Base-by-base conservation (phyloP, 2,797 vertebrate genomes). In the Amblyraja radiata region DNA sequence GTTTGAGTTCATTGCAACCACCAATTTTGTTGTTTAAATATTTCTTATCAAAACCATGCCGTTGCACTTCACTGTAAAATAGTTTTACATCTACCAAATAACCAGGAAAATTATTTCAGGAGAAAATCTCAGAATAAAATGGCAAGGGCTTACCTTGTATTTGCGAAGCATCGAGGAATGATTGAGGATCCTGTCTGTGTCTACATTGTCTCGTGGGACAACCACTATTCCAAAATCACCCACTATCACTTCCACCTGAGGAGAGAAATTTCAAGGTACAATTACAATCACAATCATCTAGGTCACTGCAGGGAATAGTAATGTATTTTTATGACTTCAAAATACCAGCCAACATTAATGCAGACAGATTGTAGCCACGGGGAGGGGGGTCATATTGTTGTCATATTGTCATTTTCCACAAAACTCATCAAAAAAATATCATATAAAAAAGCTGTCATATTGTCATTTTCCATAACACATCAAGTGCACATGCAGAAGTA, bases 151-250 rank as follows among this genome's bases (percentile, higher is more conserved):
- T 94, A 99, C 99, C 97, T 98, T 99, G 95, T 97, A 97, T 94
- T 98, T 99, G 96, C 98, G 98, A 79, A 99, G 98, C 93, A 99
- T 95, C 25, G 98, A 98, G 21, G 99, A 99, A 93, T 99, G 98
- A 94, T 98, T 99, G 97, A 99, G 98, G 96, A 99, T 99, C 93
- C 96, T 95, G 94, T 99, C 99, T 0, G 99, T 98, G 95, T 99
- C 98, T 0, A 95, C 96, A 93, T 98, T 97, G 0, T 99, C 98
- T 93, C 99, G 97, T 65, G 99, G 98, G 88, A 99, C 98, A 94
- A 99, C 98, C 94, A 99, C 98, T 0, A 99, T 99, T 93, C 99
- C 99, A 0, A 99, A 99, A 94, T 99, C 99, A 0, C 98, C 99
- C 0, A 99, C 98, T 0, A 99, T 99, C 95, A 99, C 98, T 94